Evolutionary conservation across 2,113 vertebrate species (phyloP), one percentile per base, ranked within the genome.

Genomic region (Polypterus senegalus): DNA sequence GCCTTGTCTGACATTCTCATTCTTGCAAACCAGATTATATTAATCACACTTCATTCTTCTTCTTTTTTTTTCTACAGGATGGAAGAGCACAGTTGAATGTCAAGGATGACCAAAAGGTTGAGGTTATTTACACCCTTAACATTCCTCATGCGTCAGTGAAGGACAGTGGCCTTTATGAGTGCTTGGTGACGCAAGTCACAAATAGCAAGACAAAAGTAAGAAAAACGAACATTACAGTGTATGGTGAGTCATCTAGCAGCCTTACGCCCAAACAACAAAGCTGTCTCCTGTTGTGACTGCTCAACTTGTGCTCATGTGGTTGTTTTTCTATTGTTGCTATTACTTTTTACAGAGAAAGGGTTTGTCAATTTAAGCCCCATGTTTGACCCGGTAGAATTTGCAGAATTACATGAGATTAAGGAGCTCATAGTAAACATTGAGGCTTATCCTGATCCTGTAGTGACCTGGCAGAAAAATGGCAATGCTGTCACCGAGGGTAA

Each of bases 91-190:
- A 74, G 54, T 73, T 67, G 68, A 66, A 6, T 51, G 49, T 51
- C 11, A 82, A 74, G 54, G 47, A 81, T 58, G 59, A 44, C 4
- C 57, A 76, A 6, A 65, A 65, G 1, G 77, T 77, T 60, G 62
- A 43, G 52, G 74, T 78, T 60, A 9, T 68, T 56, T 94, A 97
- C 75, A 93, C 83, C 3, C 73, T 98, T 71, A 86, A 67, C 5
- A 80, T 98, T 74, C 82, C 82, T 1, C 71, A 83, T 60, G 90
- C 90, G 61, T 79, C 88, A 0, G 66, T 85, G 65, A 83, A 89
- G 68, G 96, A 98, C 77, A 83, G 86, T 0, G 96, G 96, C 49
- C 76, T 76, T 49, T 98, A 97, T 4, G 86, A 93, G 66, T 98
- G 96, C 69, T 83, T 84, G 4, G 79, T 91, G 66, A 82, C 77